These are phyloP conservation scores for Sylvietta virens DNA, from an alignment of 2,113 vertebrate genomes.

Conservation along the genomic window DNA sequence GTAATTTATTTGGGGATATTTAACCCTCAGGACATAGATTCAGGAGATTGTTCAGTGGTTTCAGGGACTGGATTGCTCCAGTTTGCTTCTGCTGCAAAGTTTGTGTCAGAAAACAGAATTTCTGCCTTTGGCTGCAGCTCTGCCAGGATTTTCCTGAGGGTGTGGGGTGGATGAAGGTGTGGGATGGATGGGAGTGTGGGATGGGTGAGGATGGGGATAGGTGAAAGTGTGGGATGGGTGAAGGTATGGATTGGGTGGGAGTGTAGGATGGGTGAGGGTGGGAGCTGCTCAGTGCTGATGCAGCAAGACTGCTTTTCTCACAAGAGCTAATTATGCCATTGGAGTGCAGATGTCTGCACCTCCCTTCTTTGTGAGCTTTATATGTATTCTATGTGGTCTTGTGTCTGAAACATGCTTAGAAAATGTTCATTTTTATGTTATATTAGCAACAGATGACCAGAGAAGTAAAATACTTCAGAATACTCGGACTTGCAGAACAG, in stretches of 20 bases:
- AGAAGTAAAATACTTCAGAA: background rate
- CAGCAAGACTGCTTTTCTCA: background rate
- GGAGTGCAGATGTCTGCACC: background rate
- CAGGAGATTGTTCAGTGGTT: background rate
- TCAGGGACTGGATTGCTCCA: background rate
- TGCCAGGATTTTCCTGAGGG: background rate
- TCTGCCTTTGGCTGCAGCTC: background rate
- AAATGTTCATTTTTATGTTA: background rate
- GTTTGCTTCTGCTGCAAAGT: background rate
- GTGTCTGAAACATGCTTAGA: background rate
- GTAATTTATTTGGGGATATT: background rate
- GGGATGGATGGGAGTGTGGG: background rate
- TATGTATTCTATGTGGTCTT: background rate
- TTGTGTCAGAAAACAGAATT: background rate
- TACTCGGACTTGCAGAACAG: background rate
- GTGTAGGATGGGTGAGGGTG: background rate
- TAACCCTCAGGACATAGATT: background rate
- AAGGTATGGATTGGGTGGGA: background rate
- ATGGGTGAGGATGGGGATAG: background rate
- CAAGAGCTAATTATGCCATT: background rate
- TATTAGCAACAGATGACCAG: background rate
- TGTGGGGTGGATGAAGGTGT: background rate
- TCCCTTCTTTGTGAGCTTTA: background rate
- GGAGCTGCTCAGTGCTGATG: background rate
- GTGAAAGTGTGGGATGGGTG: background rate